Percentiles rank a stretch among this genome's conserved stretches.
Conservation (phyloP, 2,888 invertebrate species). For the Adelognathus sp. region DNA sequence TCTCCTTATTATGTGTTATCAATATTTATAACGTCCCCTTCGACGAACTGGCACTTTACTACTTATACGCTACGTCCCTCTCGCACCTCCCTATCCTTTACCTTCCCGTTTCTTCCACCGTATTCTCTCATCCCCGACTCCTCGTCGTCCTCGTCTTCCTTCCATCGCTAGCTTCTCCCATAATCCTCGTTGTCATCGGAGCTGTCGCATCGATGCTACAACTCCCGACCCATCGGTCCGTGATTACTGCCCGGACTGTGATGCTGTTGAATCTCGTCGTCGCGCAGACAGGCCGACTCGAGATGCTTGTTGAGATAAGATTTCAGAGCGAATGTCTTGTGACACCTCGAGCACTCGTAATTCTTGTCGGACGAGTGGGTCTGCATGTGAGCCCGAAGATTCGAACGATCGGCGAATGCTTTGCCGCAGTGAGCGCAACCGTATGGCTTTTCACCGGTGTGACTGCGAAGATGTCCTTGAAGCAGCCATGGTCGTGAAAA, state of each 20-base stretch:
- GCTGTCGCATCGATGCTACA: conserved; percentile 73
- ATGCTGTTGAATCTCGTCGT: conserved; percentile 73
- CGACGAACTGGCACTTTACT: conserved; percentile 58
- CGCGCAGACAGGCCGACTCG: conserved; percentile 93
- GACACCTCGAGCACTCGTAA: conserved; percentile 93
- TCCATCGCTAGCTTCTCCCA: conserved; percentile 54
- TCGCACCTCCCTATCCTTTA: conserved; percentile 22
- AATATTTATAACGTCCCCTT: conserved; percentile 39
- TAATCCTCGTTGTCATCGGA: conserved; percentile 23
- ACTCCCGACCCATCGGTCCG: conserved; percentile 70
- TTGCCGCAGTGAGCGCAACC: conserved; percentile 97
- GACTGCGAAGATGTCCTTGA: conserved; percentile 93
- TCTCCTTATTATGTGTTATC: conserved; percentile 8
- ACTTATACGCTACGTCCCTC: conserved; percentile 40
- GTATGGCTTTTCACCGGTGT: conserved; percentile 97
- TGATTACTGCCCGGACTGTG: conserved; percentile 41
- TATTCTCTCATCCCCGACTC: conserved; percentile 3
- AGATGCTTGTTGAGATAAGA: conserved; percentile 97
- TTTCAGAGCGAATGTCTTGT: conserved; percentile 96
- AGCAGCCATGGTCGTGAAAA: conserved; percentile 98
- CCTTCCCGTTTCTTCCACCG: background rate
- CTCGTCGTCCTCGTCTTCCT: conserved; percentile 32
- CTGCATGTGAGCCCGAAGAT: conserved; percentile 97
- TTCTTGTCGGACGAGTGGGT: conserved; percentile 96
- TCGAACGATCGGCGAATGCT: conserved; percentile 97